Conservation (phyloP, 2,797 vertebrate species). For the Danio albolineatus region DNA sequence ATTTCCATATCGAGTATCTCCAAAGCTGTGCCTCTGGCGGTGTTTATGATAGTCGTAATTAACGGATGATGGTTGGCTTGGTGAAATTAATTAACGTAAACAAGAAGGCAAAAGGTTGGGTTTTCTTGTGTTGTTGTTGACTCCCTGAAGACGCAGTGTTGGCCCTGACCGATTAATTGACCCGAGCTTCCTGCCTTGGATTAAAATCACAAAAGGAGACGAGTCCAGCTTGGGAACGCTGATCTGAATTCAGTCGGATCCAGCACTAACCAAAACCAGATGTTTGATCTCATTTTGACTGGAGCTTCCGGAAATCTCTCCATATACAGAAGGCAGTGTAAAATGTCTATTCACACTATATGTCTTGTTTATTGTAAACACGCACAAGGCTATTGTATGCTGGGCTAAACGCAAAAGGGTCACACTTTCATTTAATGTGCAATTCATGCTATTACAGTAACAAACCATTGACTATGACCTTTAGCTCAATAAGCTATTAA, state of each 20-base stretch:
- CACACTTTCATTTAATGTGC: too few species aligned
- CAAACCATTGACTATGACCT: too few species aligned
- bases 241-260: slow-evolving; percentile 59
- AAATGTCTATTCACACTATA: neutral
- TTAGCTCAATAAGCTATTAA: too few species aligned
- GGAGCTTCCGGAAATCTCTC: slow-evolving; percentile 62
- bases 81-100: slow-evolving; percentile 50
- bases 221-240: slow-evolving; percentile 61
- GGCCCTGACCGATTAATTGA: slow-evolving; percentile 69
- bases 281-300: slow-evolving; percentile 70
- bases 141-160: slow-evolving; percentile 63
- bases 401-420: too few species aligned
- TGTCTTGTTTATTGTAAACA: neutral
- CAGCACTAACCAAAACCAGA: slow-evolving; percentile 78
- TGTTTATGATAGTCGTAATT: slow-evolving; percentile 36
- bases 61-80: slow-evolving; percentile 52
- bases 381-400: neutral
- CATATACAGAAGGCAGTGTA: slow-evolving; percentile 23
- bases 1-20: too few species aligned
- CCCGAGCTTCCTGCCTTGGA: slow-evolving; percentile 71
- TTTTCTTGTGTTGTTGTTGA: slow-evolving; percentile 56
- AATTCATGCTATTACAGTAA: too few species aligned
- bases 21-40: neutral
- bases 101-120: slow-evolving; percentile 57
- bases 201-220: slow-evolving; percentile 62